Evolutionary conservation across 2,888 invertebrate genomes (phyloP).

Genomic region (Caradrina kadenii): DNA sequence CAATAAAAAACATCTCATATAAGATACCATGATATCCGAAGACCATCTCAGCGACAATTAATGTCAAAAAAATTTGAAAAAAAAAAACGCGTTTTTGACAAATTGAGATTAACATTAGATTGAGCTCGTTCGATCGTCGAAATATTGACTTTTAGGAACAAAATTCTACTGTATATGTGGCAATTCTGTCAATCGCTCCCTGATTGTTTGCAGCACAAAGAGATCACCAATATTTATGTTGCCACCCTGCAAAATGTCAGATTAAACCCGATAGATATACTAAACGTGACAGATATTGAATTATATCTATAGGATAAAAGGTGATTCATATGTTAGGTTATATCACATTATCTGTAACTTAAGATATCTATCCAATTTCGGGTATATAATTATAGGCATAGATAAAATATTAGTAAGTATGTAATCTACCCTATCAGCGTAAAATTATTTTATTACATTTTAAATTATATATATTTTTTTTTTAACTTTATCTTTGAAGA

Average conservation of each 20-base stretch:
- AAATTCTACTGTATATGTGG: too few relatives aligned
- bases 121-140: too few relatives aligned
- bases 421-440: neutral
- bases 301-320: constrained; percentile 12
- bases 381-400: neutral
- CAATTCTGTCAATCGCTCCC: too few relatives aligned
- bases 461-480: neutral
- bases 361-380: neutral
- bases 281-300: constrained; percentile 14
- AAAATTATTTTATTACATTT: constrained; percentile 3
- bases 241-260: neutral
- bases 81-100: too few relatives aligned
- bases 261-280: neutral
- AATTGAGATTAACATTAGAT: too few relatives aligned
- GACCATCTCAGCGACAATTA: too few relatives aligned
- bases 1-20: too few relatives aligned
- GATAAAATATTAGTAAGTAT: neutral
- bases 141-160: too few relatives aligned
- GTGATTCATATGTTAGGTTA: constrained; percentile 8
- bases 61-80: too few relatives aligned
- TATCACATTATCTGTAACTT: constrained; percentile 7
- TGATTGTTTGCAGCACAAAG: too few relatives aligned
- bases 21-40: too few relatives aligned
- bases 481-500: constrained; percentile 12
- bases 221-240: too few relatives aligned